Evolutionary conservation across 1,140 invertebrate genomes (phyloP).

Genomic region (Bradynema listronoti): DNA sequence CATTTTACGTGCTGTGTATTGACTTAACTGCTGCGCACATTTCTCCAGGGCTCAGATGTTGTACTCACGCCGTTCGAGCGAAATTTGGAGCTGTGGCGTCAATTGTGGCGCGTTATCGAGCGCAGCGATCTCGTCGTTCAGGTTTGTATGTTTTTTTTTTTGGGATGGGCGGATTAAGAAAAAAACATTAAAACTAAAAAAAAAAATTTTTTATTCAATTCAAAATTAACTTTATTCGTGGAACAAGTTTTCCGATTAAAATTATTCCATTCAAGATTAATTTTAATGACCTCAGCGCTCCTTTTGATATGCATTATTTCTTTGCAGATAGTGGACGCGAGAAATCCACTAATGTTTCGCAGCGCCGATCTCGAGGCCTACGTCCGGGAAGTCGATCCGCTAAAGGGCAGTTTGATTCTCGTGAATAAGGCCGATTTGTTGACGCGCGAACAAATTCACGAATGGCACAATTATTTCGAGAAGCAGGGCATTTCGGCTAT

Average conservation of each 20-base stretch:
- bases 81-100: conserved; percentile 95
- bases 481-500: conserved; percentile 66
- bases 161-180: too few relatives aligned
- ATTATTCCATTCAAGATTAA: too few relatives aligned
- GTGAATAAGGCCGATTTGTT: conserved; percentile 96
- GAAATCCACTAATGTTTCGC: conserved; percentile 88
- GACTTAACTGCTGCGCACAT: too few relatives aligned
- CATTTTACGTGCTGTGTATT: too few relatives aligned
- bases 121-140: conserved; percentile 84
- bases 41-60: conserved; percentile 65
- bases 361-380: conserved; percentile 89
- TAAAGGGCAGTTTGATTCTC: conserved; percentile 75
- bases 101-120: conserved; percentile 94
- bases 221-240: too few relatives aligned
- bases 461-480: conserved; percentile 82
- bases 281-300: too few relatives aligned
- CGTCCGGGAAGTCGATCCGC: conserved; percentile 72
- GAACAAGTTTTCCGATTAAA: too few relatives aligned
- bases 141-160: conserved; percentile 17
- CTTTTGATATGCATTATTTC: too few relatives aligned
- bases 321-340: conserved; percentile 86
- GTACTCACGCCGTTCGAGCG: conserved; percentile 92
- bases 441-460: conserved; percentile 70
- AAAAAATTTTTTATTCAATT: too few relatives aligned
- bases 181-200: too few relatives aligned